phyloP scores from a whole-genome alignment of 2,797 vertebrate species.

The Cuculus canorus region DNA sequence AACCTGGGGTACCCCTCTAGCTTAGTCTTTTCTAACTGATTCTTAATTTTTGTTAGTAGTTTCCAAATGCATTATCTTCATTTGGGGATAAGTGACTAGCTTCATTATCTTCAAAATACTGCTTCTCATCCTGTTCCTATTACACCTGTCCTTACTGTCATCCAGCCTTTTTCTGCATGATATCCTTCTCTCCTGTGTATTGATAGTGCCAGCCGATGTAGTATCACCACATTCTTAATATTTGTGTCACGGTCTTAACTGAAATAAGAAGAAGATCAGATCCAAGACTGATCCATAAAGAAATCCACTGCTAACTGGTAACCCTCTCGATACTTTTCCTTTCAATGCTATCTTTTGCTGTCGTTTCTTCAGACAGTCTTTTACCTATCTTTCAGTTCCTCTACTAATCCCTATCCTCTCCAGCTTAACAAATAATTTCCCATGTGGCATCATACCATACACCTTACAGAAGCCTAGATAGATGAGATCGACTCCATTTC shows the following conservation, averaged over 20 bases:
- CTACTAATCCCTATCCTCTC: conserved; percentile 64
- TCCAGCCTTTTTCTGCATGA: conserved; percentile 24
- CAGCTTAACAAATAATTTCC: conserved; percentile 65
- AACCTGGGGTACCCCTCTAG: neutral
- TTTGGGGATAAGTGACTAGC: neutral
- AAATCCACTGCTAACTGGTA: conserved; percentile 40
- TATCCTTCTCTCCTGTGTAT: neutral
- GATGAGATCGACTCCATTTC: conserved; percentile 35
- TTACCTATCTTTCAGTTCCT: conserved; percentile 55
- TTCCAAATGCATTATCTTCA: conserved; percentile 48
- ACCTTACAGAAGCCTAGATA: conserved; percentile 4
- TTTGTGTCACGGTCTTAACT: conserved; percentile 26
- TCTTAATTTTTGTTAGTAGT: conserved; percentile 47
- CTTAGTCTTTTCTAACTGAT: conserved; percentile 9
- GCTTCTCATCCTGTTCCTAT: neutral
- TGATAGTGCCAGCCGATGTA: neutral
- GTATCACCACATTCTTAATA: neutral
- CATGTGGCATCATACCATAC: conserved; percentile 17
- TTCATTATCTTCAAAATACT: conserved; percentile 46
- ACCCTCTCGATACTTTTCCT: neutral
- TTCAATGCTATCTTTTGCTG: conserved; percentile 55
- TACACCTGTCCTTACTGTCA: conserved; percentile 19
- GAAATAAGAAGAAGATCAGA: conserved; percentile 42
- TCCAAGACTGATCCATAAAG: conserved; percentile 30
- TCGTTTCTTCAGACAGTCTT: conserved; percentile 24